Evolutionary conservation across 2,113 vertebrate species (phyloP).

Genomic region (Lepisosteus oculatus): DNA sequence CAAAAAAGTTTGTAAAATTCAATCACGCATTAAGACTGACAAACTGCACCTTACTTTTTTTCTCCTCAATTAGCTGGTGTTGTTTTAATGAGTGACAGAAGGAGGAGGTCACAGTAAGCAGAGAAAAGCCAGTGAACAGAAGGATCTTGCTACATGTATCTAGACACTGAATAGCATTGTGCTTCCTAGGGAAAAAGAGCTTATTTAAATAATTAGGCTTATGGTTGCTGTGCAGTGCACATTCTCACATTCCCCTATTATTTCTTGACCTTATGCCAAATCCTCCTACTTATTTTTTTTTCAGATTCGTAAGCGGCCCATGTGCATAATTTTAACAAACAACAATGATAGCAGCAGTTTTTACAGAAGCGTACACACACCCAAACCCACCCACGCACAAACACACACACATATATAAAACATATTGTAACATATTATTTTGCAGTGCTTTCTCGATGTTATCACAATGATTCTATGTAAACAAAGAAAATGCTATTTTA

Average conservation of each 20-base stretch:
- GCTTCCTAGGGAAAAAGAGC: slow-evolving; percentile 60
- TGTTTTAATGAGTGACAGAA: slow-evolving; percentile 74
- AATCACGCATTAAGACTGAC: slow-evolving; percentile 9
- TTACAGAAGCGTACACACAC: too few species aligned
- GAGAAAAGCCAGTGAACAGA: slow-evolving; percentile 73
- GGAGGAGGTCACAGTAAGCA: slow-evolving; percentile 72
- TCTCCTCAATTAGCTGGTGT: slow-evolving; percentile 37
- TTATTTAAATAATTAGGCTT: slow-evolving; percentile 77
- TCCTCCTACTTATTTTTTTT: slow-evolving; percentile 67
- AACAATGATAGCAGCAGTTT: slow-evolving; percentile 29
- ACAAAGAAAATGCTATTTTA: too few species aligned
- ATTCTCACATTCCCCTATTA: slow-evolving; percentile 79
- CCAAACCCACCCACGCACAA: too few species aligned
- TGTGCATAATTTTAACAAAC: slow-evolving; percentile 70
- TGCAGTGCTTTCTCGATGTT: too few species aligned
- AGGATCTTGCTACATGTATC: slow-evolving; percentile 77
- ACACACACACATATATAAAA: too few species aligned
- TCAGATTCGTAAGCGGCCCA: slow-evolving; percentile 72
- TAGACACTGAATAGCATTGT: slow-evolving; percentile 69
- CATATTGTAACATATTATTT: too few species aligned
- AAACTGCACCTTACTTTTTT: slow-evolving; percentile 19
- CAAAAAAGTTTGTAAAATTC: neutral
- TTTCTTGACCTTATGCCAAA: slow-evolving; percentile 77
- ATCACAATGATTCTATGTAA: too few species aligned
- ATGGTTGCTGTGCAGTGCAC: slow-evolving; percentile 61